Conservation (phyloP, 2,888 invertebrate species). For the Ennomos fuscantarius region DNA sequence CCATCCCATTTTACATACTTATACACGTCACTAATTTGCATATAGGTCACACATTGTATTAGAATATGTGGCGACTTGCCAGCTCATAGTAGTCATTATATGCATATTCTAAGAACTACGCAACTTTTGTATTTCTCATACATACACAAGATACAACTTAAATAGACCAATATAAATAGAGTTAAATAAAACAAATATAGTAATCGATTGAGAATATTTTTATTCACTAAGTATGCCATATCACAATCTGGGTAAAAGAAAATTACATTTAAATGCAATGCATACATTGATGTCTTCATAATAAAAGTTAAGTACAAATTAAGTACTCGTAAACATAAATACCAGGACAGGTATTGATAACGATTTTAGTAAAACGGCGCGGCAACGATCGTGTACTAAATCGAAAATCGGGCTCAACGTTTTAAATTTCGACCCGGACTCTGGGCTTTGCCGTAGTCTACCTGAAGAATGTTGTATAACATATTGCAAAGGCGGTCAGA, state of each 20-base stretch:
- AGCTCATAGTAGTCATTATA: too few relatives aligned
- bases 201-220: constrained; percentile 43
- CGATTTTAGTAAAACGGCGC: too few relatives aligned
- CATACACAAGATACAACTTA: too few relatives aligned
- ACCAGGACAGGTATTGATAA: constrained; percentile 24
- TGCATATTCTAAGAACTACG: too few relatives aligned
- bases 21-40: too few relatives aligned
- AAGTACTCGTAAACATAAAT: constrained; percentile 42
- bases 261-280: constrained; percentile 68
- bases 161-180: too few relatives aligned
- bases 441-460: constrained; percentile 24
- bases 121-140: too few relatives aligned
- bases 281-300: constrained; percentile 46
- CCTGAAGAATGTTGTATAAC: constrained; percentile 13
- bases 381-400: not conserved
- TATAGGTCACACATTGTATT: too few relatives aligned
- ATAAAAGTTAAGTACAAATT: constrained; percentile 38
- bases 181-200: constrained; percentile 3
- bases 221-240: constrained; percentile 60
- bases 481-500: constrained; percentile 54
- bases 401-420: not conserved
- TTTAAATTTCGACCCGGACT: constrained; percentile 11
- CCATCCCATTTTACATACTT: too few relatives aligned
- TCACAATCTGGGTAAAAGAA: constrained; percentile 62
- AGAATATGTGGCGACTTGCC: too few relatives aligned